Conservation (phyloP, 2,797 vertebrate species). For the Neosilurus mollespiculum region DNA sequence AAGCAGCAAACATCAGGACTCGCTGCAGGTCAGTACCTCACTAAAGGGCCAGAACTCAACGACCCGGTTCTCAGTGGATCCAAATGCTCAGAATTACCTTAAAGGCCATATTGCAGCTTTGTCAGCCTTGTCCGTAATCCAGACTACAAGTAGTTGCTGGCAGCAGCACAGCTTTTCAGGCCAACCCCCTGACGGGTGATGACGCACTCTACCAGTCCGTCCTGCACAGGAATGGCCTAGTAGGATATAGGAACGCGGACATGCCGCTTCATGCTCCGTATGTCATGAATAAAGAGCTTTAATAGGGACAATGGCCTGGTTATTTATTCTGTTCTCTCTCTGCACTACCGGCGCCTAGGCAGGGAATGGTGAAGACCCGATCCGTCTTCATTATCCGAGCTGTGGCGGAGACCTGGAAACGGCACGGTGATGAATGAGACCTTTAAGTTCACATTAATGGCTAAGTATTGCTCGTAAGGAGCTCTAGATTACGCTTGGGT, state of each 20-base stretch:
- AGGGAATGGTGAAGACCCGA: constrained; percentile 21
- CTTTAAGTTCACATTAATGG: constrained; percentile 67
- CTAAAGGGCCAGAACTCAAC: not conserved
- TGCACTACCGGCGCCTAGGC: not conserved
- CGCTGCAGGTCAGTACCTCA: constrained; percentile 37
- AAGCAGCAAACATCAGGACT: constrained; percentile 44
- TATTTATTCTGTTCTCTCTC: constrained; percentile 38
- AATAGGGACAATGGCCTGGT: constrained; percentile 9
- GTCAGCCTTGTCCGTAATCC: constrained; percentile 49
- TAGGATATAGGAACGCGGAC: constrained; percentile 9
- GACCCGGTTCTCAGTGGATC: constrained; percentile 23
- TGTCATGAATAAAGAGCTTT: constrained; percentile 34
- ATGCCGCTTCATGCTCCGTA: constrained; percentile 37
- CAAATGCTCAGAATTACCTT: constrained; percentile 46
- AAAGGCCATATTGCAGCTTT: constrained; percentile 49
- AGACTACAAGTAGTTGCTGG: constrained; percentile 52
- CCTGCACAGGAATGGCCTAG: constrained; percentile 36
- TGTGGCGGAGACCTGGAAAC: constrained; percentile 44
- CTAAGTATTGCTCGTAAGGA: constrained; percentile 65
- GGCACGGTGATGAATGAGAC: constrained; percentile 63
- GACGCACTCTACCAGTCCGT: constrained; percentile 49
- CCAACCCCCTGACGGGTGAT: constrained; percentile 40
- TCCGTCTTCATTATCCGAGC: constrained; percentile 56
- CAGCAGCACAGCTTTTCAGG: constrained; percentile 20
- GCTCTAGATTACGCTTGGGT: constrained; percentile 55